Evolutionary conservation across 2,797 vertebrate species (phyloP).

Genomic region (Sparus aurata): DNA sequence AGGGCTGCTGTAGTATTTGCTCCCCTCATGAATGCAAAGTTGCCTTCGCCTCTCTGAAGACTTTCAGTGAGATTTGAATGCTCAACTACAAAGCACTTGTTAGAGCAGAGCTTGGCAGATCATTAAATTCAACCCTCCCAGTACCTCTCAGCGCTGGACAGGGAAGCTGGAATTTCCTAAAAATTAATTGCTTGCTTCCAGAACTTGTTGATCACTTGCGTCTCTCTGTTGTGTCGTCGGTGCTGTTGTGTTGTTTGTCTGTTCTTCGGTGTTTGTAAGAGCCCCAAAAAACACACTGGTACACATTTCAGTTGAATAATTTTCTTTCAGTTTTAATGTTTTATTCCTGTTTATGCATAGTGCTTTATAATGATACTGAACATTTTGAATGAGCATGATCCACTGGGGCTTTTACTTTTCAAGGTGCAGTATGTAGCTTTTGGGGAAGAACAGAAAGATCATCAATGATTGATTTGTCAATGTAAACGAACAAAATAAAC

Average conservation of each 20-base stretch:
- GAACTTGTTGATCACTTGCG: slow-evolving; percentile 57
- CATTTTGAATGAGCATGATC: not conserved
- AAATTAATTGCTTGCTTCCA: slow-evolving; percentile 63
- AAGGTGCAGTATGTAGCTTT: too few species aligned
- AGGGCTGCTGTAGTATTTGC: slow-evolving; percentile 76
- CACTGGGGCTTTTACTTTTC: not conserved
- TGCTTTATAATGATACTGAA: not conserved
- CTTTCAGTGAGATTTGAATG: slow-evolving; percentile 80
- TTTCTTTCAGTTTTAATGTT: not conserved
- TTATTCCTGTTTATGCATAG: not conserved
- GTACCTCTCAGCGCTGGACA: slow-evolving; percentile 60
- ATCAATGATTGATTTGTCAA: too few species aligned
- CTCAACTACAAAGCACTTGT: slow-evolving; percentile 84
- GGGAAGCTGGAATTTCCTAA: slow-evolving; percentile 58
- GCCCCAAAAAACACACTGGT: slow-evolving; percentile 2
- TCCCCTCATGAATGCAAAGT: slow-evolving; percentile 84
- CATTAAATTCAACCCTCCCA: slow-evolving; percentile 74
- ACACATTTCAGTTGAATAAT: not conserved
- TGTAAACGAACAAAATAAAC: too few species aligned
- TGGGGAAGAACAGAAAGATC: too few species aligned
- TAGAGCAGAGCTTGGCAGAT: slow-evolving; percentile 75
- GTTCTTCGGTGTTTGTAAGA: slow-evolving; percentile 15
- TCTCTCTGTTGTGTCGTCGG: slow-evolving; percentile 6
- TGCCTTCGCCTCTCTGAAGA: slow-evolving; percentile 80
- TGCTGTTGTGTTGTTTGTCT: slow-evolving; percentile 14